A percentile compares a stretch with the other conserved stretches of the same genome.
phyloP scores from a whole-genome alignment of 2,113 vertebrate species.

The Sylvia atricapilla region DNA sequence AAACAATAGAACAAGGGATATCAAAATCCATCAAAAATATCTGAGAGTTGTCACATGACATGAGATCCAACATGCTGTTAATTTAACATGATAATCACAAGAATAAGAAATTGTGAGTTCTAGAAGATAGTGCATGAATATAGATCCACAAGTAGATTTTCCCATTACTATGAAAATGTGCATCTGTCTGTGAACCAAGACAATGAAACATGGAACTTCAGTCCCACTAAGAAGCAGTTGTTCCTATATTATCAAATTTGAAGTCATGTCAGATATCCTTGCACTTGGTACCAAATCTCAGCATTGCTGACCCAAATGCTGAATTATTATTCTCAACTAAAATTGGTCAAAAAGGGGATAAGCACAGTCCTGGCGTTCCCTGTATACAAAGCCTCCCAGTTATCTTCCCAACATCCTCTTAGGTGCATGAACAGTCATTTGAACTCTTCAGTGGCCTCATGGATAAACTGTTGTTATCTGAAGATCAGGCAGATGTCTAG shows the following conservation, averaged over 20 bases:
- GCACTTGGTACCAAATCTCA: not conserved
- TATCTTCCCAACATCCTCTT: not conserved
- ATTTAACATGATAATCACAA: not conserved
- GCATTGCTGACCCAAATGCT: not conserved
- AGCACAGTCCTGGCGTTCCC: not conserved
- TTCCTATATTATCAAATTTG: not conserved
- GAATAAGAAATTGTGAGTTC: not conserved
- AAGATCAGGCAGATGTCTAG: not conserved
- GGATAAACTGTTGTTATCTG: not conserved
- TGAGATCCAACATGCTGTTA: not conserved
- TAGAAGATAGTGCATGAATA: not conserved
- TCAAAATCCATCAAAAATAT: not conserved
- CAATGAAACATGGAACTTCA: not conserved
- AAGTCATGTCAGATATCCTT: not conserved
- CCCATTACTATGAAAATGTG: not conserved
- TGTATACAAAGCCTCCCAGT: not conserved
- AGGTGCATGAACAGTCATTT: not conserved
- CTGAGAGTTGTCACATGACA: not conserved
- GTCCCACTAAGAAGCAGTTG: not conserved
- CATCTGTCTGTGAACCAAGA: not conserved
- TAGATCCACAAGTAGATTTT: not conserved
- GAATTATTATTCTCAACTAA: not conserved
- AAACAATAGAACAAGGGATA: not conserved
- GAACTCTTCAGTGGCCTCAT: not conserved
- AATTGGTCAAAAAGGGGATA: not conserved